Base-by-base conservation (phyloP, 2,888 invertebrate genomes). In the Noctua janthina region DNA sequence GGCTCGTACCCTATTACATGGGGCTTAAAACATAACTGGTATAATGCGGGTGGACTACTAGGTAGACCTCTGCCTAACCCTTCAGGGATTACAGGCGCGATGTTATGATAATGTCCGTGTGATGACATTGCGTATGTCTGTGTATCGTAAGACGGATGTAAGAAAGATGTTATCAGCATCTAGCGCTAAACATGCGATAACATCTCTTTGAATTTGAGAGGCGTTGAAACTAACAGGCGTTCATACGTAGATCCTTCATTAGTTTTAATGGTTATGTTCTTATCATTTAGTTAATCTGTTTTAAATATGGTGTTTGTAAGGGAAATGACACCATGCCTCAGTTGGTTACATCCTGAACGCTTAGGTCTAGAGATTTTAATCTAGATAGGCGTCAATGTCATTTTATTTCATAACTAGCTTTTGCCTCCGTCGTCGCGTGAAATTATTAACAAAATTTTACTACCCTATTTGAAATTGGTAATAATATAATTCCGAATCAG, bases 171-270 rank as follows among this genome's bases (percentile, higher is more conserved):
- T 17, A 74, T 74, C 82, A 23, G 20, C 39, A 23, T 35, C n/a
- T 20, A 51, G 4, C 8, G 11, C 59, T 35, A 56, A 56, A 51
- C 1, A 54, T 49, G 10, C 29, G 23, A 69, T 46, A 35, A 0
- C 8, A 82, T 82, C 72, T 83, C 77, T 87, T 84, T 84, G 84
- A 83, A 62, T 67, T 29, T 20, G 23, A 51, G 54, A 6, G 62
- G 20, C 59, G 0, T 54, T 70, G 69, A 67, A 83, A 29, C 54
- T 62, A 46, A 72, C 0, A 66, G 70, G 49, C 74, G 70, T 74
- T 77, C 87, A 76, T n/a, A 43, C 69, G 76, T 51, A 64, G n/a
- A 23, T 84, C 70, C 87, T 73, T 83, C 23, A 66, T 76, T 74
- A 66, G 29, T 62, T 17, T 68, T 66, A 75, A 83, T 64, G 49